Base-by-base conservation (phyloP, 2,888 invertebrate genomes). In the Salpingus planirostris region DNA sequence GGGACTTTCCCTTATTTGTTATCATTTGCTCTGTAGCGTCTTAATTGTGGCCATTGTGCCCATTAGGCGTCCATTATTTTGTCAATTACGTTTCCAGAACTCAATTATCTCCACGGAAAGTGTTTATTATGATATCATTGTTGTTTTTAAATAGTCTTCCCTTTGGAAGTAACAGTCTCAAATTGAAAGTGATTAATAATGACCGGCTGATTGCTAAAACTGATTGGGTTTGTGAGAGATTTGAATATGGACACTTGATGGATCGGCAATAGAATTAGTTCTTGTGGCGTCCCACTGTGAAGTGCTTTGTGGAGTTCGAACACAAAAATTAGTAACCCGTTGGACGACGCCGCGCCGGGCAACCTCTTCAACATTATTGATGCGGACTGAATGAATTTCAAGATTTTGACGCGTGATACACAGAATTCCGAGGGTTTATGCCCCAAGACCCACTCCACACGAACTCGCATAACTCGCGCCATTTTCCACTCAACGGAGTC, bases 241-340 rank as follows among this genome's bases (percentile, higher is more conserved):
- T 52, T 50, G 48, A 55, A 54, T 54, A 49, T 47, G 44, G 52
- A 52, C 53, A 53, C 45, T 50, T 57, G 57, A 60, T 57, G 56
- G 54, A 58, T 60, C 51, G 52, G 56, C 54, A 57, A 55, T 57
- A 55, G 55, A 59, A 60, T 58, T 55, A 55, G 54, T 54, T 59
- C 50, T 55, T 54, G 41, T 47, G 52, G 54, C 47, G 37, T 52
- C 59, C 59, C 45, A 53, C 47, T 35, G 59, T 32, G 57, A 49
- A 40, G 38, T 42, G 47, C 48, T 49, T 52, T 54, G 46, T 46
- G 43, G 43, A 42, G 44, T 41, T 44, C 50, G 44, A 48, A 51
- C 48, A 46, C 42, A 50, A 47, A 53, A 53, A 54, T 54, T 54
- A 53, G 47, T 50, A 51, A 50, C 43, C 46, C 36, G 40, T 42